Percentiles rank a stretch among this genome's conserved stretches.
These are phyloP conservation scores for Cryptus armator DNA, from an alignment of 2,888 invertebrate species.

Conservation along the genomic window DNA sequence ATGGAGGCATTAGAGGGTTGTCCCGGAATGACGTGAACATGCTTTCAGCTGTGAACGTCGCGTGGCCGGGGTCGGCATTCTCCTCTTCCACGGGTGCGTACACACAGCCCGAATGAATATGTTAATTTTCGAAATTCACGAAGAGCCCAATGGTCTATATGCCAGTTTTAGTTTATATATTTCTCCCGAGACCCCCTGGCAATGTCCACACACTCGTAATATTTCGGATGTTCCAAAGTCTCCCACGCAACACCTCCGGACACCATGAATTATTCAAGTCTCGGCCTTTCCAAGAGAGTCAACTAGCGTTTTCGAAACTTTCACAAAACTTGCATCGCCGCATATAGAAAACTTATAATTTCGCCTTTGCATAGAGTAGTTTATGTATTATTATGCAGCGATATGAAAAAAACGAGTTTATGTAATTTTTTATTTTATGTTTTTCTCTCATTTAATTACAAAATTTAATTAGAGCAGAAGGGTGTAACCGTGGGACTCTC, in stretches of 20 bases:
- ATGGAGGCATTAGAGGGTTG: constrained; percentile 30
- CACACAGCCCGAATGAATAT: constrained; percentile 62
- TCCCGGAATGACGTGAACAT: constrained; percentile 31
- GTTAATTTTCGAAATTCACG: constrained; percentile 68
- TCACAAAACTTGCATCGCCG: constrained; percentile 23
- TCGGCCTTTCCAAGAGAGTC: constrained; percentile 3
- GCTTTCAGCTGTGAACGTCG: constrained; percentile 31
- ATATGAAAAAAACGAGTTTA: constrained; percentile 18
- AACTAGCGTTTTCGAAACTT: constrained; percentile 40
- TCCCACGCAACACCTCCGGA: neutral
- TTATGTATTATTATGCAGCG: neutral
- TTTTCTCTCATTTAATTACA: constrained; percentile 50
- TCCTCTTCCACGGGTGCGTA: constrained; percentile 7
- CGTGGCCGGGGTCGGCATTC: constrained; percentile 8
- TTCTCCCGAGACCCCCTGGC: neutral
- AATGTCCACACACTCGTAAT: constrained; percentile 24
- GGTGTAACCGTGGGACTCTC: constrained; percentile 38
- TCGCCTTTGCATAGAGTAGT: neutral
- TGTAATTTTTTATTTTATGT: neutral
- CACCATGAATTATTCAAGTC: constrained; percentile 63
- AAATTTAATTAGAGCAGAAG: constrained; percentile 56
- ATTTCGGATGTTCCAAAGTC: constrained; percentile 18
- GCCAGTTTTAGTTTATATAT: neutral
- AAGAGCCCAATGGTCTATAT: constrained; percentile 9
- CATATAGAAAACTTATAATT: constrained; percentile 13